Evolutionary conservation across 2,113 vertebrate genomes (phyloP), one percentile per base, ranked within the genome.

Genomic region (Gambusia holbrooki): DNA sequence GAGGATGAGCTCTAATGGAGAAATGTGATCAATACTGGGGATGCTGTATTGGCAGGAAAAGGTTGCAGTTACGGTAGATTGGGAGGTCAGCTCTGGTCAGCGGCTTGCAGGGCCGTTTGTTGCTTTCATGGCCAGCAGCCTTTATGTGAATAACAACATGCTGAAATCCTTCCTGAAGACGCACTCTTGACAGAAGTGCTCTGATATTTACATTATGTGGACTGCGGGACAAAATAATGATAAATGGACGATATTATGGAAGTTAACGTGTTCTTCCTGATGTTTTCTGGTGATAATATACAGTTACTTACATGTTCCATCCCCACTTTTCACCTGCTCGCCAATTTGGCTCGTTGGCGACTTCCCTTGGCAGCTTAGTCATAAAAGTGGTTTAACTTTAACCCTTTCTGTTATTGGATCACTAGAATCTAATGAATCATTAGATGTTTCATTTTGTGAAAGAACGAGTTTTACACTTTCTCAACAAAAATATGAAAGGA

Each of bases 61-160:
- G 65, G 74, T 73, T 77, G 51, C 63, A 22, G 48, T 83, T 66
- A 7, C n/a, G 62, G 66, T 76, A 22, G 76, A 86, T 83, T 65
- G 76, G 60, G 40, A 71, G 77, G 76, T 86, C 72, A 71, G 60
- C 25, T 37, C n/a, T 0, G 14, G 78, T 75, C 76, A 74, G 17
- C 30, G 42, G 64, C 81, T 83, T 37, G 45, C 62, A 27, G 69
- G 67, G 67, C 48, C 29, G 60, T 83, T 62, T 85, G 60, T 76
- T 90, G 75, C 66, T 69, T 10, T 61, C 82, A 81, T 75, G 65
- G 74, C 73, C 73, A 71, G 65, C 48, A 63, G 79, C 48, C n/a
- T 69, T 73, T n/a, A 19, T 85, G 85, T 77, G 82, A 83, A 89
- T 71, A 83, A 79, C 80, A 71, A 60, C 67, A 62, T 37, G 70